Evolutionary conservation across 1,140 invertebrate genomes (phyloP).

Genomic region (Cyclargus thomasi): DNA sequence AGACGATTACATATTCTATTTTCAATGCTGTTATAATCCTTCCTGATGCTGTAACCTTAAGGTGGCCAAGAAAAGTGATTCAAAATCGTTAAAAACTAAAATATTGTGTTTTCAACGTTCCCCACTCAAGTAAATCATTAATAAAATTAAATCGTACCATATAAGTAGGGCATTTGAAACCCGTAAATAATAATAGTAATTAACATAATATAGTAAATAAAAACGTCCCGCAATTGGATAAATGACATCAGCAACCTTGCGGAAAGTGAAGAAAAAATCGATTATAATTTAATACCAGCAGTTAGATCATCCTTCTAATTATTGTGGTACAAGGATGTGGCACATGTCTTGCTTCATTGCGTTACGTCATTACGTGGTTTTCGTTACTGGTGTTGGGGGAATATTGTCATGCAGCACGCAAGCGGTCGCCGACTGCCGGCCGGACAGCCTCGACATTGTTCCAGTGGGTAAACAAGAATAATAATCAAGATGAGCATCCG

Average conservation of each 20-base stretch:
- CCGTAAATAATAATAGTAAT: constrained; percentile 4
- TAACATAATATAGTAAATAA: constrained; percentile 15
- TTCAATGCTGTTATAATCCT: background rate
- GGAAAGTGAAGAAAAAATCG: constrained; percentile 34
- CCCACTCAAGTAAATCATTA: background rate
- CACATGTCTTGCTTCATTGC: constrained; percentile 26
- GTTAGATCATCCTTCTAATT: constrained; percentile 33
- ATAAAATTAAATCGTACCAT: background rate
- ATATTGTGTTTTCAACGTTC: background rate
- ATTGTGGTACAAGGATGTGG: constrained; percentile 38
- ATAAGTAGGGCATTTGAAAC: background rate
- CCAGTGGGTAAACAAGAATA: constrained; percentile 54
- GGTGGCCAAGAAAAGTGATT: background rate
- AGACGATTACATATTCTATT: background rate
- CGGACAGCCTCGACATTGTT: constrained; percentile 55
- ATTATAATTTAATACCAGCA: constrained; percentile 23
- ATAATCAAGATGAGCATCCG: constrained; percentile 52
- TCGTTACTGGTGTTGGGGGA: constrained; percentile 31
- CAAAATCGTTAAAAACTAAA: background rate
- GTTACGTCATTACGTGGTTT: constrained; percentile 31
- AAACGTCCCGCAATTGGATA: constrained; percentile 23
- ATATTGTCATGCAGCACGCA: constrained; percentile 52
- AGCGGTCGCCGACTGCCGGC: constrained; percentile 33
- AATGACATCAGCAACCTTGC: constrained; percentile 45
- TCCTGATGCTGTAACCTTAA: background rate